phyloP scores from a whole-genome alignment of 1,140 invertebrate species.

The Trinorchestia longiramus region DNA sequence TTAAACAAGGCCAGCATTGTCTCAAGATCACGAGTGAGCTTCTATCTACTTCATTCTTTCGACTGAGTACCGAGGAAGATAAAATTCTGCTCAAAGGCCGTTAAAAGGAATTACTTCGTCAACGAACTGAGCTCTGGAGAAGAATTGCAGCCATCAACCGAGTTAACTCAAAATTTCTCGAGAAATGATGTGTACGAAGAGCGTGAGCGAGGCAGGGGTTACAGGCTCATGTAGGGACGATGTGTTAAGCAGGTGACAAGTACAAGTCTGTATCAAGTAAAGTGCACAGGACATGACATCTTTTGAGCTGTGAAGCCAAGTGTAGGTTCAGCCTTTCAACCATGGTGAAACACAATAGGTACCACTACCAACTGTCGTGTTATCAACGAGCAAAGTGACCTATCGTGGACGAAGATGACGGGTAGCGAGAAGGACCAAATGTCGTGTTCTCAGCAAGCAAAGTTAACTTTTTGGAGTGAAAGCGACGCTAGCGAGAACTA shows the following conservation, averaged over 20 bases:
- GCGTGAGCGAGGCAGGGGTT: neutral
- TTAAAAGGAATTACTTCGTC: slow-evolving; percentile 39
- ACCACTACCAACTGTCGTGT: too few species aligned
- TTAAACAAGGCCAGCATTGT: neutral
- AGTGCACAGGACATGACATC: too few species aligned
- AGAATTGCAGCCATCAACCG: slow-evolving; percentile 32
- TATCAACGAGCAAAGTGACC: too few species aligned
- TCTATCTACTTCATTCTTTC: neutral
- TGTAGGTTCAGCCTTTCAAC: too few species aligned
- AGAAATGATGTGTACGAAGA: neutral
- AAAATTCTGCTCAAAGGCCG: slow-evolving; percentile 29
- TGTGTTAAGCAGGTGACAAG: neutral
- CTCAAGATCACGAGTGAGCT: neutral
- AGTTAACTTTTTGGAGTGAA: too few species aligned
- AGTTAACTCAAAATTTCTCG: slow-evolving; percentile 15
- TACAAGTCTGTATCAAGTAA: neutral
- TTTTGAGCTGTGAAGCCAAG: too few species aligned
- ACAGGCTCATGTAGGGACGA: neutral
- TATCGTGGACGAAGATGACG: too few species aligned
- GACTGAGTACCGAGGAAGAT: neutral
- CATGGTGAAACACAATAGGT: too few species aligned
- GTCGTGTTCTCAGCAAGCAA: too few species aligned
- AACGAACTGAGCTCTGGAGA: neutral
- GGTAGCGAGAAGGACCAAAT: too few species aligned
- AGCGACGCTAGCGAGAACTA: too few species aligned